Base-by-base conservation (phyloP, 2,888 invertebrate genomes). In the Siphonodentalium dalli region DNA sequence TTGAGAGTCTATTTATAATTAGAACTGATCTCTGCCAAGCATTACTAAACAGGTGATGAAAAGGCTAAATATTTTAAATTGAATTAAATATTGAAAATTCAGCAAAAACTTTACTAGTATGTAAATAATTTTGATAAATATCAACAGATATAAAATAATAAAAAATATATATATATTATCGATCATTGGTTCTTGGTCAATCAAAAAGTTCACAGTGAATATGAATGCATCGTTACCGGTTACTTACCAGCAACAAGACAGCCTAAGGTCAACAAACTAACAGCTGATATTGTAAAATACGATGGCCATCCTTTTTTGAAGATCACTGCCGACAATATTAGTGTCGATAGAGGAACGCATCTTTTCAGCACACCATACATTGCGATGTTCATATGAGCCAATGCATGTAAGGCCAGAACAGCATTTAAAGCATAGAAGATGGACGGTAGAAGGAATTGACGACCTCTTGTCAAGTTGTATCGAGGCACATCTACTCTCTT, bases 351-450 rank as follows among this genome's bases (percentile, higher is more conserved):
- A 1, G 83, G 84, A 3, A 78, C 79, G 63, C 81, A 84, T 43
- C 85, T 74, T 67, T 85, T 85, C 24, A 85, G 63, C 3, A 84
- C 82, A 2, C 84, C 84, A 66, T 85, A 85, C 78, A 85, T 82
- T 2, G 85, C 85, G 61, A 85, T 81, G 54, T 84, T 85, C 80
- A 85, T 84, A 43, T 84, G 84, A 57, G 82, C 80, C 24, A 85
- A 74, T 1, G 85, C 84, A 54, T 78, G 78, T 29, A 85, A 77
- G 8, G 83, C 81, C 29, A 85, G 70, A 40, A 83, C 79, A 31
- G 83, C 78, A 56, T 85, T 82, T 1, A 83, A 55, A 1, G 81
- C 82, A 68, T 83, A 84, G 58, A 83, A 82, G 9, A 84, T 43
- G 0, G 85, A 83, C 2, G 85, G 83, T 26, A 81, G 61, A 4